A percentile compares a stretch with the other conserved stretches of the same genome.
These are phyloP conservation scores for Drosophila borealis DNA, from an alignment of 2,888 invertebrate genomes.

Conservation along the genomic window DNA sequence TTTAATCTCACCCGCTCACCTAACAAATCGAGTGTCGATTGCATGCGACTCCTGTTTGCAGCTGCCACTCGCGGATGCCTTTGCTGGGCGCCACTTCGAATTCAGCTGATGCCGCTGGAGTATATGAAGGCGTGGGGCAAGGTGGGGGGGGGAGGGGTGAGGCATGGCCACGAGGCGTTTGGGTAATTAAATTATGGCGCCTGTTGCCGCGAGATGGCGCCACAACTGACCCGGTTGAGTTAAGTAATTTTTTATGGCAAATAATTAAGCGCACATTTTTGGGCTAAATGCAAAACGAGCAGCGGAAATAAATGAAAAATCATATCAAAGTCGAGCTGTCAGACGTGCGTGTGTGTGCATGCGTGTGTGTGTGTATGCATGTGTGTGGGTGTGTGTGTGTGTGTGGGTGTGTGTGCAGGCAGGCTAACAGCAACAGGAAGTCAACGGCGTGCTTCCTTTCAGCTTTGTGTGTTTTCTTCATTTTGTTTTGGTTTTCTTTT, in stretches of 20 bases:
- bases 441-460: constrained; percentile 57
- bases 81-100: constrained; percentile 18
- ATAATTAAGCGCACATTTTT: constrained; percentile 58
- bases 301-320: constrained; percentile 68
- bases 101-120: background rate
- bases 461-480: constrained; percentile 48
- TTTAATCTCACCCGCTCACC: background rate
- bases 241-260: constrained; percentile 61
- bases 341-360: background rate
- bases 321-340: constrained; percentile 68
- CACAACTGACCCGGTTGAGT: constrained; percentile 36
- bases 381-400: constrained; percentile 12
- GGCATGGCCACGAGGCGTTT: constrained; percentile 15
- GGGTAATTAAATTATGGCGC: constrained; percentile 51
- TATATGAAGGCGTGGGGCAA: background rate
- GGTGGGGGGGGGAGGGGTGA: background rate
- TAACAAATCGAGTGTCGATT: constrained; percentile 9
- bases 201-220: constrained; percentile 45
- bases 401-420: constrained; percentile 15
- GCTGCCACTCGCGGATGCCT: constrained; percentile 7
- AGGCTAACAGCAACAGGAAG: constrained; percentile 57
- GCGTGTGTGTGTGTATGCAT: constrained; percentile 7
- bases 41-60: constrained; percentile 5
- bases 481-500: constrained; percentile 37
- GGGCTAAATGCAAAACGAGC: constrained; percentile 43